phyloP scores from a whole-genome alignment of 2,113 vertebrate genomes.

The Panthera tigris region DNA sequence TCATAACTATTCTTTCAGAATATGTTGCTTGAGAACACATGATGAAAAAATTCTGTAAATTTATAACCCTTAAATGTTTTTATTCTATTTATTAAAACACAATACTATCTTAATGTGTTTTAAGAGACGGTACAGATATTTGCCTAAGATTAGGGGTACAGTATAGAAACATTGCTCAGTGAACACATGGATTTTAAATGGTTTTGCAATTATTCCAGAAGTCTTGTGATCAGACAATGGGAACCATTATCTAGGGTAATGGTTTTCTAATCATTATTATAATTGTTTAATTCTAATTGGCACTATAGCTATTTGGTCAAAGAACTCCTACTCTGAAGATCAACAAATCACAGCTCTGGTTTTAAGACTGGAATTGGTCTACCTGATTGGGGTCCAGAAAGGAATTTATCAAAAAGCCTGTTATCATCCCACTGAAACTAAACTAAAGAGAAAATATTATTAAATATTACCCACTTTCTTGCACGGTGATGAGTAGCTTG shows the following conservation, averaged over 20 bases:
- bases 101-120: neutral
- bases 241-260: neutral
- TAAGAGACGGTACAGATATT: neutral
- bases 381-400: neutral
- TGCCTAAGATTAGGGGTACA: neutral
- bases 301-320: neutral
- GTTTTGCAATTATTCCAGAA: neutral
- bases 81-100: conserved; percentile 4
- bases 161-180: neutral
- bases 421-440: neutral
- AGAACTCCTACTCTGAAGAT: neutral
- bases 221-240: neutral
- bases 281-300: conserved; percentile 22
- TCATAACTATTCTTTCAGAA: conserved; percentile 38
- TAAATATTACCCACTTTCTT: neutral
- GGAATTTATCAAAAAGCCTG: neutral
- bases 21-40: neutral
- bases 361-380: neutral
- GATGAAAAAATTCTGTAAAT: neutral
- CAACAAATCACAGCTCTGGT: neutral
- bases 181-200: neutral
- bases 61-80: neutral
- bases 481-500: neutral
- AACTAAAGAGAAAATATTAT: neutral
- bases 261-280: conserved; percentile 32